phyloP scores from a whole-genome alignment of 1,140 invertebrate species.

The Leptestheria dahalacensis region DNA sequence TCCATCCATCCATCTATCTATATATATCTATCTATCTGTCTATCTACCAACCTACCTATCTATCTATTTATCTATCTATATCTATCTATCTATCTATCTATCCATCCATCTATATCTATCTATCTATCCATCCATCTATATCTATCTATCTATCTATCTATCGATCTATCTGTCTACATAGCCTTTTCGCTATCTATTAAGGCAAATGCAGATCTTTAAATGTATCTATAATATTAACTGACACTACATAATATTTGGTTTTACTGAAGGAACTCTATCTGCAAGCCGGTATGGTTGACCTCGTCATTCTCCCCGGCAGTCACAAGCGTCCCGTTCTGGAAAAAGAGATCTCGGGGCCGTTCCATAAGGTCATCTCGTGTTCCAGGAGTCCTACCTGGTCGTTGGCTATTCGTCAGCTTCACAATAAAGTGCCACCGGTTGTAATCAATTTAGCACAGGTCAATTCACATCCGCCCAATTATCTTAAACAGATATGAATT shows the following conservation, averaged over 20 bases:
- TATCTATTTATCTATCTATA: too few species aligned
- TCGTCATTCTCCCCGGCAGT: neutral
- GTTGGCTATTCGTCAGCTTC: slow-evolving; percentile 3
- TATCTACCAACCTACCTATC: too few species aligned
- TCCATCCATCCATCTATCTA: too few species aligned
- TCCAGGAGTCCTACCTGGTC: neutral
- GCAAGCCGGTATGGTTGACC: neutral
- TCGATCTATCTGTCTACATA: too few species aligned
- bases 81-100: too few species aligned
- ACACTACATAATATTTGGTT: neutral
- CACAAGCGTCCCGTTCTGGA: slow-evolving; percentile 6
- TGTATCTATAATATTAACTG: too few species aligned
- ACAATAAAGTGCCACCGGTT: neutral
- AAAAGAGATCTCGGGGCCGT: neutral
- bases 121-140: too few species aligned
- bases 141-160: too few species aligned
- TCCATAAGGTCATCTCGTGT: neutral
- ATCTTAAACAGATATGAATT: neutral
- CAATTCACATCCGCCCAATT: neutral
- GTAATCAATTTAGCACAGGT: neutral
- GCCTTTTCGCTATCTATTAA: too few species aligned
- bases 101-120: too few species aligned
- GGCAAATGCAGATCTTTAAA: too few species aligned
- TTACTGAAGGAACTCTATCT: slow-evolving; percentile 1
- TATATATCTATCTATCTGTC: too few species aligned